Base-by-base conservation (phyloP, 2,888 invertebrate species). In the Drosophila anomalata region DNA sequence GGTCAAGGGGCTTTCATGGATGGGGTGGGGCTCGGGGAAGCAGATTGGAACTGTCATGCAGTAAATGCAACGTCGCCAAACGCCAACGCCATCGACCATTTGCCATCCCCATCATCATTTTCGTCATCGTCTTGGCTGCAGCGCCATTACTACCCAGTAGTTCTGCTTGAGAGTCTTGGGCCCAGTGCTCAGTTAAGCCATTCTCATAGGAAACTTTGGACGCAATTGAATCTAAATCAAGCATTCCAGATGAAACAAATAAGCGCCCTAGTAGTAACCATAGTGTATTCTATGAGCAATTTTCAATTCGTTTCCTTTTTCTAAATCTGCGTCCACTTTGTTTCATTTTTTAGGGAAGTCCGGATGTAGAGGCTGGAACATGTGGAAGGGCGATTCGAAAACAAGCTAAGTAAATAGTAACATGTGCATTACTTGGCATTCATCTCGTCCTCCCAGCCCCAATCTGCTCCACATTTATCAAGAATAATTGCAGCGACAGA, bases 401-500 rank as follows among this genome's bases (percentile, higher is more conserved):
- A 80, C 77, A 88, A 77, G 88, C 77, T 79, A 88, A 88, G 88
- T 88, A 83, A 88, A 86, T 88, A 88, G 86, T 82, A 77, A 82
- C 88, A 83, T 83, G 88, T 82, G 83, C 83, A 82, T 83, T 86
- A 82, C 87, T 83, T 88, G 88, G 83, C 86, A 88, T 86, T 83
- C 79, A 82, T 86, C 77, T 77, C 73, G 68, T 42, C 36, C 44
- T 26, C 44, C 14, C 29, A 6, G 39, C 5, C 8, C 48, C 9
- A 17, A 72, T 78, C 63, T 79, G 84, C 57, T 75, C 87, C 82
- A 85, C 88, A 82, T 87, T 87, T 79, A 76, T 75, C 75, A 78
- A 87, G 86, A 88, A 84, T 88, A 88, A 88, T 86, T 85, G 87
- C 89, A 86, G 86, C 86, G 86, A 77, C 86, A 79, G 59, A 63